A percentile compares a stretch with the other conserved stretches of the same genome.
Conservation (phyloP, 2,797 vertebrate genomes). For the Pachyuromys duprasi region DNA sequence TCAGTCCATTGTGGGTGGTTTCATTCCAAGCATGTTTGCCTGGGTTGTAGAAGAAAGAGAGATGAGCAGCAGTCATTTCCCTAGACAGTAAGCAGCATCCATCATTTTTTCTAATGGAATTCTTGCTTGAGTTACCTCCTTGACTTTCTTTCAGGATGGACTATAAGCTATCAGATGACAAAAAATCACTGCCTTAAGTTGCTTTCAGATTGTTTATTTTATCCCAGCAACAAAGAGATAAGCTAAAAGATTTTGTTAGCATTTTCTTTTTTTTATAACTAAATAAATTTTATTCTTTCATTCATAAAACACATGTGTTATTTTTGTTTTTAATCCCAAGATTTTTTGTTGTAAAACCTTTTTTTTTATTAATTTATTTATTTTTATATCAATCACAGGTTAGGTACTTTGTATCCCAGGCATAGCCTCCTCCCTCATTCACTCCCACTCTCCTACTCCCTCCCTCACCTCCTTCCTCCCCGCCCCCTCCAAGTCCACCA, state of each 20-base stretch:
- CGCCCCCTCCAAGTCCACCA: too few species aligned
- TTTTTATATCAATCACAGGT: too few species aligned
- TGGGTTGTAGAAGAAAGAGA: neutral
- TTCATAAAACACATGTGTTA: too few species aligned
- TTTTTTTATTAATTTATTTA: too few species aligned
- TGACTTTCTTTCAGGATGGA: neutral
- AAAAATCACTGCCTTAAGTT: neutral
- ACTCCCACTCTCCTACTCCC: too few species aligned
- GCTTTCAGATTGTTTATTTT: neutral
- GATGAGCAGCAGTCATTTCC: neutral
- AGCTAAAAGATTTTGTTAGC: neutral
- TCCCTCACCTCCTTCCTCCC: too few species aligned
- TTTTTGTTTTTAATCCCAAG: too few species aligned
- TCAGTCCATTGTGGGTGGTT: neutral
- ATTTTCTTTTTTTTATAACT: too few species aligned
- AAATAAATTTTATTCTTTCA: too few species aligned
- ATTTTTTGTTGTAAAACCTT: too few species aligned
- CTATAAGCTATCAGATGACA: neutral
- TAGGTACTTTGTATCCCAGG: too few species aligned
- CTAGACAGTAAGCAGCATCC: neutral
- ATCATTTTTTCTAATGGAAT: neutral
- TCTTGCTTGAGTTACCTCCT: neutral
- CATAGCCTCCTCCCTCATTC: too few species aligned
- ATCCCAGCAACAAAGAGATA: neutral
- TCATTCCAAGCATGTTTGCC: neutral